Base-by-base conservation (phyloP, 92 coral and sea anemone species). In the Chrysogorgia sp. region DNA sequence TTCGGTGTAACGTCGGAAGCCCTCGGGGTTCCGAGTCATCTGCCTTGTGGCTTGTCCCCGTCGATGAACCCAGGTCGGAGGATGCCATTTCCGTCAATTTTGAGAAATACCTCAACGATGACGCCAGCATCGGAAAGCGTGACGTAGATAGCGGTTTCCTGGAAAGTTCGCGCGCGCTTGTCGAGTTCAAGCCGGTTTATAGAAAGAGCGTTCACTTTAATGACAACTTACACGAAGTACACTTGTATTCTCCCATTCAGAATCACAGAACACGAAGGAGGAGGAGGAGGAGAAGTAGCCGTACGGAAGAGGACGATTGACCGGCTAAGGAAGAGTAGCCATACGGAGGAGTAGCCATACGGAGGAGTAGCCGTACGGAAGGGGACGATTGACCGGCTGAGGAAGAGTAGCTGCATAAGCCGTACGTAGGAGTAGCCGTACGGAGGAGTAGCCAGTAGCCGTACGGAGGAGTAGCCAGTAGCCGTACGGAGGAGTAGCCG, bases 151-250 rank as follows among this genome's bases (percentile, higher is more conserved):
- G 32, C 21, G 78, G 33, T 24, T 40, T 22, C 10, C 22, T 12
- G 25, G 63, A 71, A 19, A 17, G 23, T 21, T 41, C 75, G 47
- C 43, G 35, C 20, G 78, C 78, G 29, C 7, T 53, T 48, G 78
- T 71, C 23, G 78, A 71, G 63, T 71, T 50, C 55, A 63, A 81
- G 52, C 89, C 84, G 22, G 64, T 43, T 23, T 84, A 81, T 61
- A 83, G 82, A 60, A 82, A 82, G 61, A 89, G 61, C 58, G 97
- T 92, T 23, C 92, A 82, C 64, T 92, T 92, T 67, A 86, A 96
- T 56, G 88, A 92, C 50, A 80, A 83, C 62, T 74, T 92, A 58
- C 88, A 89, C 22, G 92, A 92, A 76, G 81, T 90, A 61, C 92
- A 90, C 60, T 41, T 88, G 40, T 90, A 90, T 80, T 86, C 92